Conservation (phyloP, 2,888 invertebrate species). For the Apodemia hepburni region DNA sequence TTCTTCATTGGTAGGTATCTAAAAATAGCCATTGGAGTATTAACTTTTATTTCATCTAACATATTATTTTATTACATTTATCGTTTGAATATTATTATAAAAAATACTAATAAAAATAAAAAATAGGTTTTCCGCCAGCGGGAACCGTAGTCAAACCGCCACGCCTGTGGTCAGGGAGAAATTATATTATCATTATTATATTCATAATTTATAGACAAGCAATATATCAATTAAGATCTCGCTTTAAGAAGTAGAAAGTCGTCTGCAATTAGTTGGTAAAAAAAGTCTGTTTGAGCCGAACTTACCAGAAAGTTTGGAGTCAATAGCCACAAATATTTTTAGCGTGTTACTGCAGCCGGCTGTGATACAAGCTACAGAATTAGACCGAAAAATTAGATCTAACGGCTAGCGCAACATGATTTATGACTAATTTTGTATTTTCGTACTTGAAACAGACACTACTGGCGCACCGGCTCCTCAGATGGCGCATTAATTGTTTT, state of each 20-base stretch:
- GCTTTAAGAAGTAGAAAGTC: too few relatives aligned
- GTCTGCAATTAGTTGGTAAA: too few relatives aligned
- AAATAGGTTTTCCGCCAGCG: too few relatives aligned
- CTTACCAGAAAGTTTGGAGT: conserved; percentile 25
- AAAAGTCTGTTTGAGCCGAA: not conserved
- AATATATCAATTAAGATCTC: too few relatives aligned
- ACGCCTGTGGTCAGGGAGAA: too few relatives aligned
- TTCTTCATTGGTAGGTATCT: conserved; percentile 36
- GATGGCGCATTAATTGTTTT: not conserved
- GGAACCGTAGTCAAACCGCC: too few relatives aligned
- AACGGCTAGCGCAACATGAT: conserved; percentile 30
- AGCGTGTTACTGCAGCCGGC: conserved; percentile 32
- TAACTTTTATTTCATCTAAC: too few relatives aligned
- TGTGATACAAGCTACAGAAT: conserved; percentile 39
- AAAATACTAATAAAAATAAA: too few relatives aligned
- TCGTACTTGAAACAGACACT: conserved; percentile 5
- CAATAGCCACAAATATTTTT: conserved; percentile 34
- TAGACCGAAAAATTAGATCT: conserved; percentile 37
- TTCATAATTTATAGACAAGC: too few relatives aligned
- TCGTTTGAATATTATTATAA: too few relatives aligned
- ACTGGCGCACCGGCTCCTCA: not conserved
- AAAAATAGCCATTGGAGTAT: conserved; percentile 27
- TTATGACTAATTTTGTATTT: conserved; percentile 31
- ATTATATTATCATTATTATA: too few relatives aligned
- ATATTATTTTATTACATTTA: too few relatives aligned